A percentile compares a stretch with the other conserved stretches of the same genome.
These are phyloP conservation scores for Onthophagus sagittarius DNA, from an alignment of 2,888 invertebrate genomes.

Conservation along the genomic window DNA sequence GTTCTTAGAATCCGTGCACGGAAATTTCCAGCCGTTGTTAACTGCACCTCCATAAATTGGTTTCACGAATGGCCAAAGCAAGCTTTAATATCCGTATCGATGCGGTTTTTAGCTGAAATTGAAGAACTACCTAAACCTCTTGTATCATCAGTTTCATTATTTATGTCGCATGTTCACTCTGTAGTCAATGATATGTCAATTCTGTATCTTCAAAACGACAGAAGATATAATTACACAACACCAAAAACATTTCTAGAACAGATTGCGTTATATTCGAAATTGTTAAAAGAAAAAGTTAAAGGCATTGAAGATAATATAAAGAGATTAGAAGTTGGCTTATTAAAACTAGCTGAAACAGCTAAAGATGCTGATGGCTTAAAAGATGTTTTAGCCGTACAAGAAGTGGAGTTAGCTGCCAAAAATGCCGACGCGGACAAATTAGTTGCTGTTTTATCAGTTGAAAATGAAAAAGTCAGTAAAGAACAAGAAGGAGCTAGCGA, in stretches of 20 bases:
- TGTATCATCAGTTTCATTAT: constrained; percentile 66
- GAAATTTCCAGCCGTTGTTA: constrained; percentile 91
- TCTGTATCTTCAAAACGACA: constrained; percentile 77
- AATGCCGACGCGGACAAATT: constrained; percentile 87
- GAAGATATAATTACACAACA: constrained; percentile 92
- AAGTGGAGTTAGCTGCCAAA: constrained; percentile 74
- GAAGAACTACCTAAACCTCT: constrained; percentile 64
- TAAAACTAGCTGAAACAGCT: constrained; percentile 81
- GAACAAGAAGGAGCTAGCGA: constrained; percentile 79
- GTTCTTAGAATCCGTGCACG: constrained; percentile 81
- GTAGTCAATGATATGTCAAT: constrained; percentile 84
- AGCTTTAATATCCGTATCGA: constrained; percentile 85
- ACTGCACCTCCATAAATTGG: constrained; percentile 93
- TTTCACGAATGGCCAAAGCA: constrained; percentile 96
- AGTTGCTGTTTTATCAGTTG: constrained; percentile 79
- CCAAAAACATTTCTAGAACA: constrained; percentile 94
- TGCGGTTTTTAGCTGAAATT: constrained; percentile 74
- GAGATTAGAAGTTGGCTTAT: constrained; percentile 82
- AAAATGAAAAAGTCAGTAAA: constrained; percentile 85
- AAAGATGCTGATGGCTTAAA: constrained; percentile 83
- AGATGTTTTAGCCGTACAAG: constrained; percentile 59
- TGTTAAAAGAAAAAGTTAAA: constrained; percentile 62
- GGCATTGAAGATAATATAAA: constrained; percentile 71
- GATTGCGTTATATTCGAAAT: constrained; percentile 75
- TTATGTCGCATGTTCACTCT: constrained; percentile 89